Base-by-base conservation (phyloP, 2,888 invertebrate species). In the Aquatica leii region DNA sequence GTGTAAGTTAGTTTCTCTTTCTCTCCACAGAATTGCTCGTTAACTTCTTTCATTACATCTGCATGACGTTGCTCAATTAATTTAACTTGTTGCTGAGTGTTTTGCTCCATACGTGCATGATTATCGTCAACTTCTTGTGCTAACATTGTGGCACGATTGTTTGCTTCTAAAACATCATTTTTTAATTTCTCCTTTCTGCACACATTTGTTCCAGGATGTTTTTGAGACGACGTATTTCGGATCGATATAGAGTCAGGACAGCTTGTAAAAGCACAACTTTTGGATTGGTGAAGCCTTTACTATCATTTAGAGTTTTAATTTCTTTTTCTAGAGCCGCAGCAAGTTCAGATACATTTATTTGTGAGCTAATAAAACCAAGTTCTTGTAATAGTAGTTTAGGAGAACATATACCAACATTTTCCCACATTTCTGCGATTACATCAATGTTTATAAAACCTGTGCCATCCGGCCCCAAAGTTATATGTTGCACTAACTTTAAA, bases 101-200 rank as follows among this genome's bases (percentile, higher is more conserved):
- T 88, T 66, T 88, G 88, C 78, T 97, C 96, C 77, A 95, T 85
- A 62, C 90, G 87, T 0, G 90, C 87, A 78, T 96, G 95, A 72
- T 92, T 90, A 75, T 97, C 97, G 78, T 97, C 97, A 1, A 95
- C 92, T 80, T 97, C 97, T 73, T 93, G 93, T 0, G 95, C 96
- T 52, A 97, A 83, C 56, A 94, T 78, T 0, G 89, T 86, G 0
- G 94, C 93, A 70, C 95, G 85, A 60, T 90, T 86, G 77, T 95
- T 94, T 0, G 95, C 93, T 77, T 94, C 94, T 15, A 86, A 83
- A 14, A 95, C 87, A 76, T 95, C 94, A 9, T 85, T 82, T 66
- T 90, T 89, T 37, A 96, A 81, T 78, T 95, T 95, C 71, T 92
- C 90, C 93, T 87, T 78, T 96, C 96, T 24, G 87, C 88, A 51